phyloP scores from a whole-genome alignment of 2,113 vertebrate species.

The Oostethus manadensis region DNA sequence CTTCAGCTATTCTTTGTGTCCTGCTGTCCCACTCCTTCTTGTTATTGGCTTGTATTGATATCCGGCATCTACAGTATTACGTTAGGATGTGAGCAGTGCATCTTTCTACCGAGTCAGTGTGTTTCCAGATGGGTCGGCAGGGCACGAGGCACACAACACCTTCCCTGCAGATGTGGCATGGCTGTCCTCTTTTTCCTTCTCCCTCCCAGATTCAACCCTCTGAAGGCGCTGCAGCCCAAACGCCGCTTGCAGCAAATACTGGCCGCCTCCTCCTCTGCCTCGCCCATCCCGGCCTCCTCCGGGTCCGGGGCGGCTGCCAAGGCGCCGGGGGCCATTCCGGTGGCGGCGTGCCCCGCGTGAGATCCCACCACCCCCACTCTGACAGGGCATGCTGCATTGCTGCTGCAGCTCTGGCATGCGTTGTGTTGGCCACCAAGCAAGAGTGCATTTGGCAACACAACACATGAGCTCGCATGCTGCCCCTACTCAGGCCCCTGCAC shows the following conservation, averaged over 20 bases:
- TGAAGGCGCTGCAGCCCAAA: constrained; percentile 76
- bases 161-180: constrained; percentile 26
- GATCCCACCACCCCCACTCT: constrained; percentile 50
- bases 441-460: background rate
- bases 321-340: constrained; percentile 41
- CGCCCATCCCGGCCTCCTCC: constrained; percentile 44
- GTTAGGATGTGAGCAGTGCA: too few relatives aligned
- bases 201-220: constrained; percentile 75
- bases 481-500: background rate
- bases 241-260: constrained; percentile 71
- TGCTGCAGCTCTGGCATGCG: constrained; percentile 39
- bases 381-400: constrained; percentile 49
- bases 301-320: constrained; percentile 22
- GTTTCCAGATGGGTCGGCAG: too few relatives aligned
- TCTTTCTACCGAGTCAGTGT: too few relatives aligned
- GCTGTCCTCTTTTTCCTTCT: constrained; percentile 51
- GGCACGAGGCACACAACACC: background rate
- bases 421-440: constrained; percentile 42
- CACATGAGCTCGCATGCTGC: background rate
- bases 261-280: constrained; percentile 60
- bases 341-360: constrained; percentile 66
- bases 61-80: too few relatives aligned
- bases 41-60: too few relatives aligned
- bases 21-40: too few relatives aligned
- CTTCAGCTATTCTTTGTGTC: too few relatives aligned